Percentiles rank a stretch among this genome's conserved stretches.
Evolutionary conservation across 1,140 invertebrate genomes (phyloP).

Genomic region (Drosophila orosa): DNA sequence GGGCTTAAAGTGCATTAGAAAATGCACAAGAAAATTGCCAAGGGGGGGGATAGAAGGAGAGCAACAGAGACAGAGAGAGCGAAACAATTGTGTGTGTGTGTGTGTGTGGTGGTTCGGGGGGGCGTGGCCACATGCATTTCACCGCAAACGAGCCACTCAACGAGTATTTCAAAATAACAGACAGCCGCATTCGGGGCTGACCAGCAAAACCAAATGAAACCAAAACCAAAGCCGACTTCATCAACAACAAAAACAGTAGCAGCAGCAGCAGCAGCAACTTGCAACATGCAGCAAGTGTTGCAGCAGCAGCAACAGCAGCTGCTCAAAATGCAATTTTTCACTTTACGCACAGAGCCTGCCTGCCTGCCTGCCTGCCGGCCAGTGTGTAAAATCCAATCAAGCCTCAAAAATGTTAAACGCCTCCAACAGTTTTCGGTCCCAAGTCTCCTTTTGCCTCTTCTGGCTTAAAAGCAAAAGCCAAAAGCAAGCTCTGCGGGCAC

Average conservation of each 20-base stretch:
- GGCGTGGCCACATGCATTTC: conserved; percentile 70
- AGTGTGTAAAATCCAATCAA: conserved; percentile 76
- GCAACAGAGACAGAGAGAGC: not conserved
- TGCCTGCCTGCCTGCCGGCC: conserved; percentile 12
- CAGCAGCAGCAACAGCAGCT: conserved; percentile 51
- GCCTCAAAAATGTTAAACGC: conserved; percentile 81
- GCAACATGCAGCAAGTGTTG: conserved; percentile 44
- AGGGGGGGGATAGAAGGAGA: not conserved
- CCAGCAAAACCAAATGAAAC: conserved; percentile 80
- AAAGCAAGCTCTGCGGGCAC: conserved; percentile 67
- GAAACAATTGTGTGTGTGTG: conserved; percentile 22
- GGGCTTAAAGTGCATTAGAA: conserved; percentile 9
- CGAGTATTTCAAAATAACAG: conserved; percentile 80
- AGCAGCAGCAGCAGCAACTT: conserved; percentile 20
- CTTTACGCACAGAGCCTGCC: conserved; percentile 56
- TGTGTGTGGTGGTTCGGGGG: conserved; percentile 6
- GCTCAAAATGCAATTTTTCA: conserved; percentile 82
- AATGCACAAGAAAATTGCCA: not conserved
- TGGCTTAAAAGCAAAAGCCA: conserved; percentile 79
- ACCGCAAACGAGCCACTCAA: conserved; percentile 80
- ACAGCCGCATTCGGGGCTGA: conserved; percentile 73
- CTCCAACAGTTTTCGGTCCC: conserved; percentile 40
- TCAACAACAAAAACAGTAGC: conserved; percentile 65
- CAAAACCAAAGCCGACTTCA: conserved; percentile 79
- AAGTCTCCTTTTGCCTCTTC: conserved; percentile 12